A percentile compares a stretch with the other conserved stretches of the same genome.
Evolutionary conservation across 1,140 invertebrate genomes (phyloP).

Genomic region (Drosophila equinoxialis): DNA sequence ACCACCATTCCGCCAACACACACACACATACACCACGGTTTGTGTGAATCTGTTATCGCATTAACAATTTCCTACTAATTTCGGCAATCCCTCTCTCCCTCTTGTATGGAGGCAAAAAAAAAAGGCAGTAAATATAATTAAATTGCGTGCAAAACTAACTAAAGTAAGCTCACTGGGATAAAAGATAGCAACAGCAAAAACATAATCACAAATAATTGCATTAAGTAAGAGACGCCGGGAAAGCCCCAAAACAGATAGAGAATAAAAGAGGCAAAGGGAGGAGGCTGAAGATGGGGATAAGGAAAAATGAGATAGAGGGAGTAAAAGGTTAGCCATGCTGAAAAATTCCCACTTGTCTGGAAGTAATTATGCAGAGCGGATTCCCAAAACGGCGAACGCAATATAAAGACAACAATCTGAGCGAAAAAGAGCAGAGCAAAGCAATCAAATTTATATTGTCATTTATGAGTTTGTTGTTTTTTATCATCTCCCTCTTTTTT

Average conservation of each 20-base stretch:
- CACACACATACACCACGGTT: constrained; percentile 20
- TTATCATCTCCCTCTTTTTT: not conserved
- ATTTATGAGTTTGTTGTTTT: constrained; percentile 30
- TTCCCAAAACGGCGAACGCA: constrained; percentile 31
- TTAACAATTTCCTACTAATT: constrained; percentile 80
- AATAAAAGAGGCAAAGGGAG: constrained; percentile 5
- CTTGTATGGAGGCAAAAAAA: constrained; percentile 23
- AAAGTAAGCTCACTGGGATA: constrained; percentile 38
- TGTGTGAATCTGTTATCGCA: constrained; percentile 71
- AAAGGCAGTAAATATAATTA: constrained; percentile 70
- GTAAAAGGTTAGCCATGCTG: constrained; percentile 48
- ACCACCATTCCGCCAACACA: not conserved
- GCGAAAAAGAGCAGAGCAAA: constrained; percentile 32
- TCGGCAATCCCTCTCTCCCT: constrained; percentile 13
- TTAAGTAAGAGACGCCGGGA: constrained; percentile 42
- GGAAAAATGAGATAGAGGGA: not conserved
- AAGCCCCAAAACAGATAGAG: constrained; percentile 1
- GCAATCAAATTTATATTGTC: constrained; percentile 43
- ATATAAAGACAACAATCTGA: constrained; percentile 26
- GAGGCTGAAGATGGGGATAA: not conserved
- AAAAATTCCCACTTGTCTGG: constrained; percentile 74
- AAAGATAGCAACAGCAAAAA: constrained; percentile 30
- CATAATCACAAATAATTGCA: constrained; percentile 61
- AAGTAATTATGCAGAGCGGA: constrained; percentile 68
- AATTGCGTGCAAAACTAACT: constrained; percentile 74